Base-by-base conservation (phyloP, 2,113 vertebrate genomes). In the Rhagologus leucostigma region DNA sequence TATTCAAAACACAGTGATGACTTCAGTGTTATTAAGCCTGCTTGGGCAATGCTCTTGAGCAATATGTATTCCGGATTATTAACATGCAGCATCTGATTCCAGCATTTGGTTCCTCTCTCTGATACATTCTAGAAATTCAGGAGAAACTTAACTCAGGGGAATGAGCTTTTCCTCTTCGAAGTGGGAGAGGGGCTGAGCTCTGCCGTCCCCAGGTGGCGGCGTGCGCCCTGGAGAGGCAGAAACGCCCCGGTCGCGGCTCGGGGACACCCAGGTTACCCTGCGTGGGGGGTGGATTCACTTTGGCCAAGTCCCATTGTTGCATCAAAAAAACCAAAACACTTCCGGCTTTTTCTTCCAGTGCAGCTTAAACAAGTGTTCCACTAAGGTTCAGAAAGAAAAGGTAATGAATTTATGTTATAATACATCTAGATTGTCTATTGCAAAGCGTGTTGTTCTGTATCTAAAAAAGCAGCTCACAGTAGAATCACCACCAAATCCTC, bases 201-300 rank as follows among this genome's bases (percentile, higher is more conserved):
- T 23, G 33, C 46, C 4, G 23, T 55, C 82, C 60, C 32, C 79
- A 53, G 82, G 39, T 64, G 92, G 78, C n/a, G 41, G 20, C 19
- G 46, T 42, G 26, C 2, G 60, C 78, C 11, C 59, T 27, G 41
- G 0, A 24, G 46, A 37, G 47, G 9, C 30, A 55, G 5, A 6
- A 32, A 47, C 26, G 8, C 14, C 27, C 42, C 1, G 24, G 29
- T 4, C 0, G 1, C 1, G 3, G 10, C 46, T 77, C 0, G 1
- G 26, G 12, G 56, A 37, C 44, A 15, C 7, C 1, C 47, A 2
- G 57, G 39, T 27, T 21, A 21, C 10, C 35, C 26, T 0, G 32
- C 0, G 1, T 2, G 4, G 21, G 47, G 13, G 6, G 4, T 26
- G 18, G 10, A 22, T 17, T 23, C 53, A 17, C 18, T 39, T 42